Evolutionary conservation across 2,888 invertebrate species (phyloP).

Genomic region (Brachylomia viminalis): DNA sequence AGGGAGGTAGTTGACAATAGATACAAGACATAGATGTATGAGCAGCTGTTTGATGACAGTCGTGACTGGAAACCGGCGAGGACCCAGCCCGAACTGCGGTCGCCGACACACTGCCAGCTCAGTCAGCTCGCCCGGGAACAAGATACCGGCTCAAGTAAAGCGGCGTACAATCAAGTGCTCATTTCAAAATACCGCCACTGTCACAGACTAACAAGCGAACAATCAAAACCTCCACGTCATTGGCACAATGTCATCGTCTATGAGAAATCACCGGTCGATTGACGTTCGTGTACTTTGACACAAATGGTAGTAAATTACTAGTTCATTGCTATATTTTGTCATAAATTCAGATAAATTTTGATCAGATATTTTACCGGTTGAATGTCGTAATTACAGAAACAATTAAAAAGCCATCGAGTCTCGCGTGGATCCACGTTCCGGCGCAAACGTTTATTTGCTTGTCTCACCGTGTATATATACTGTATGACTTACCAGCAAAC

Average conservation of each 20-base stretch:
- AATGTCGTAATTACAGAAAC: background rate
- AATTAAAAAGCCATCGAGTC: background rate
- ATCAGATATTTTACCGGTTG: background rate
- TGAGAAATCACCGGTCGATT: conserved; percentile 65
- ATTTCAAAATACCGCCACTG: conserved; percentile 76
- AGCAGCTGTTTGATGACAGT: conserved; percentile 52
- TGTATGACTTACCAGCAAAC: conserved; percentile 77
- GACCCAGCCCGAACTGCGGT: conserved; percentile 82
- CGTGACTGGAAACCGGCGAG: conserved; percentile 66
- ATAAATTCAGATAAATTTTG: conserved; percentile 8
- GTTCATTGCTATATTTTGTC: conserved; percentile 17
- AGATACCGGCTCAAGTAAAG: conserved; percentile 78
- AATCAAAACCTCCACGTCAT: conserved; percentile 77
- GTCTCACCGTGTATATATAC: background rate
- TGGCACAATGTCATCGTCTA: conserved; percentile 70
- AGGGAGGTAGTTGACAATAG: conserved; percentile 27
- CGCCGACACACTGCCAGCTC: conserved; percentile 83
- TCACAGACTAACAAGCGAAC: conserved; percentile 75
- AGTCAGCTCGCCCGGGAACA: conserved; percentile 77
- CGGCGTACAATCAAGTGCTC: conserved; percentile 77
- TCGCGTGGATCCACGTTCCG: background rate
- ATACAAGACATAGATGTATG: conserved; percentile 28
- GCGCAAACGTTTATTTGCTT: conserved; percentile 7
- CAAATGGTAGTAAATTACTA: conserved; percentile 34
- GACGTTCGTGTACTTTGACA: conserved; percentile 48